Evolutionary conservation across 2,888 invertebrate genomes (phyloP).

Genomic region (Drosophila paramelanica): DNA sequence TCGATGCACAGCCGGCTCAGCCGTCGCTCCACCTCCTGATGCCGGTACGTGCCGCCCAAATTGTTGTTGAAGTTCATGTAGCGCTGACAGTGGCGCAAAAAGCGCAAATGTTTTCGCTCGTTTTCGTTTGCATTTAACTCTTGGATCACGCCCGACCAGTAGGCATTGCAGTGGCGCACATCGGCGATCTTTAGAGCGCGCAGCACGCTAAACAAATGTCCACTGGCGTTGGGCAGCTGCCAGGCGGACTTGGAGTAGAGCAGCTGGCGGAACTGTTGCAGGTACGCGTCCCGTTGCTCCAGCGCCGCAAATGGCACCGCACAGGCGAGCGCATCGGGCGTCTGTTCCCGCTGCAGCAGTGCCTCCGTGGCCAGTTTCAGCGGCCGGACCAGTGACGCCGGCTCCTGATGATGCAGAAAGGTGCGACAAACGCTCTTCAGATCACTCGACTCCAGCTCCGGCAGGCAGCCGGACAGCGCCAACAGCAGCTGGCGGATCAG

Average conservation of each 20-base stretch:
- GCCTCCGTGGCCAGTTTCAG: slow-evolving; percentile 84
- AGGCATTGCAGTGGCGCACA: slow-evolving; percentile 84
- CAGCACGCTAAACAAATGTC: slow-evolving; percentile 85
- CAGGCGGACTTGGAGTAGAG: slow-evolving; percentile 70
- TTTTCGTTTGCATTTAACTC: slow-evolving; percentile 74
- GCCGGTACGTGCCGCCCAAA: slow-evolving; percentile 86
- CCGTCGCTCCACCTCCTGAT: slow-evolving; percentile 85
- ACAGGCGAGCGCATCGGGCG: slow-evolving; percentile 85
- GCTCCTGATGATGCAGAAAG: slow-evolving; percentile 86
- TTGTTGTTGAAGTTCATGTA: slow-evolving; percentile 87
- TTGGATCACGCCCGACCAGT: slow-evolving; percentile 85
- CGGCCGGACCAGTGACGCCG: slow-evolving; percentile 85
- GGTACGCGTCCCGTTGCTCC: slow-evolving; percentile 83
- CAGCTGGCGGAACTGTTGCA: slow-evolving; percentile 82
- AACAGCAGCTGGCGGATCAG: slow-evolving; percentile 84
- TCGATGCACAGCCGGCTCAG: slow-evolving; percentile 83
- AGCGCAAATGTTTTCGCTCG: slow-evolving; percentile 67
- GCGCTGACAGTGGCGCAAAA: slow-evolving; percentile 85
- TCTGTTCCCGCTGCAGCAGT: slow-evolving; percentile 73
- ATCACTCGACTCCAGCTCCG: slow-evolving; percentile 83
- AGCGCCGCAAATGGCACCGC: slow-evolving; percentile 85
- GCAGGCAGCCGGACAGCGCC: slow-evolving; percentile 81
- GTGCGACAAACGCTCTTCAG: slow-evolving; percentile 84
- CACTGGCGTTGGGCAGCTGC: slow-evolving; percentile 74
- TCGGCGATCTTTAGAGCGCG: slow-evolving; percentile 86